Percentiles rank a stretch among this genome's conserved stretches.
Evolutionary conservation across 2,113 vertebrate species (phyloP).

Genomic region (Cavia porcellus): DNA sequence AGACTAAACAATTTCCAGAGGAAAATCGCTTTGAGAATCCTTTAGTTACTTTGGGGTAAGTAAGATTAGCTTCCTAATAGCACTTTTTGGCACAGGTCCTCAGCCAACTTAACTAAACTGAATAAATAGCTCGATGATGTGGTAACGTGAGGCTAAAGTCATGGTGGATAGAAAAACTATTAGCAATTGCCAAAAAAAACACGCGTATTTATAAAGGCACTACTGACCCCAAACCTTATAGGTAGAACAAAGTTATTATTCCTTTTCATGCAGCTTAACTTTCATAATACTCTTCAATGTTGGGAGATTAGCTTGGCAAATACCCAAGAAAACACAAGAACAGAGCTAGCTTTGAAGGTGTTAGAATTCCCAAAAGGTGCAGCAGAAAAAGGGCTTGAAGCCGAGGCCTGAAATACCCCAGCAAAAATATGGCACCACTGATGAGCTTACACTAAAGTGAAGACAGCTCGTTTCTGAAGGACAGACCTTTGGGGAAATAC

Average conservation of each 20-base stretch:
- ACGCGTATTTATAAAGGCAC: constrained; percentile 70
- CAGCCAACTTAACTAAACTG: constrained; percentile 63
- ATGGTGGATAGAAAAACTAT: constrained; percentile 74
- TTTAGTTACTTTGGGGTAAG: constrained; percentile 71
- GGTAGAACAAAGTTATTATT: constrained; percentile 78
- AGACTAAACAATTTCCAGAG: constrained; percentile 43
- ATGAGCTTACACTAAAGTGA: neutral
- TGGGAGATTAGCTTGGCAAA: constrained; percentile 78
- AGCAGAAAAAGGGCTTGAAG: neutral
- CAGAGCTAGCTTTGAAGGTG: constrained; percentile 60
- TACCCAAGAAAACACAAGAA: constrained; percentile 77
- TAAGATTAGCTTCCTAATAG: constrained; percentile 75
- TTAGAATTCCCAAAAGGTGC: constrained; percentile 68
- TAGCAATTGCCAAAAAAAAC: constrained; percentile 74
- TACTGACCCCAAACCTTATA: constrained; percentile 76
- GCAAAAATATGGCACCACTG: neutral
- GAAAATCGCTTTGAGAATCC: constrained; percentile 73
- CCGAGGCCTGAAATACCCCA: neutral
- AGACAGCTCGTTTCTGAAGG: neutral
- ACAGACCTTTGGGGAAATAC: neutral
- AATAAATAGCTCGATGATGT: constrained; percentile 79
- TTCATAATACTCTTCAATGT: constrained; percentile 76
- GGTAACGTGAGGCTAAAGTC: constrained; percentile 73
- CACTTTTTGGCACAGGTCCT: constrained; percentile 68
- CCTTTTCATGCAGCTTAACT: constrained; percentile 81